These are phyloP conservation scores for Euwallacea similis DNA, from an alignment of 1,140 invertebrate genomes.

Conservation along the genomic window DNA sequence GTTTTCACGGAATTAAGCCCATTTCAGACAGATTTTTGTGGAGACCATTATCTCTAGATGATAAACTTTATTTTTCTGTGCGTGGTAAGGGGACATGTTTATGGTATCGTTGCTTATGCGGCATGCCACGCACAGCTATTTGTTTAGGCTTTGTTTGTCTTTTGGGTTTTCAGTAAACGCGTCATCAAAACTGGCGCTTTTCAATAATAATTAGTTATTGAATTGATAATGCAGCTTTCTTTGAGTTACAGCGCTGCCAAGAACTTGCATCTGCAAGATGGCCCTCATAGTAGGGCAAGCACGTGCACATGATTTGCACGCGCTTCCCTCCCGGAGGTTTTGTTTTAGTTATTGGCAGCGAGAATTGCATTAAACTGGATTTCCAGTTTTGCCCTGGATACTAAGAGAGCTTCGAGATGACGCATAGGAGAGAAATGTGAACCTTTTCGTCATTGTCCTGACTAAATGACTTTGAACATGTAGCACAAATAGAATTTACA, in stretches of 20 bases:
- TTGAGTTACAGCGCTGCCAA: background rate
- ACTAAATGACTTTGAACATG: too few relatives aligned
- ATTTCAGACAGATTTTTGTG: constrained; percentile 36
- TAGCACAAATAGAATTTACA: too few relatives aligned
- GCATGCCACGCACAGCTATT: constrained; percentile 13
- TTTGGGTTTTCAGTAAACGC: background rate
- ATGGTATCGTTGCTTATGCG: constrained; percentile 15
- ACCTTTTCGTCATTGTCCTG: too few relatives aligned
- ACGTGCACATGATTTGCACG: constrained; percentile 4
- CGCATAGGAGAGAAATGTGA: too few relatives aligned
- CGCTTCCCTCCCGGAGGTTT: background rate
- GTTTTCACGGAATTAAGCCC: constrained; percentile 33
- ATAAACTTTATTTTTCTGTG: constrained; percentile 37
- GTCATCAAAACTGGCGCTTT: background rate
- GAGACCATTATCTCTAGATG: constrained; percentile 31
- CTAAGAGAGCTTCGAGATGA: too few relatives aligned
- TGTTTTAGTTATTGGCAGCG: background rate
- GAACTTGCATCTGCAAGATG: background rate
- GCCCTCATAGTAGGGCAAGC: background rate
- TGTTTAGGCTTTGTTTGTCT: constrained; percentile 8
- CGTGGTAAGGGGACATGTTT: constrained; percentile 20
- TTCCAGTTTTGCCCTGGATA: background rate
- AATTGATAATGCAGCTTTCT: background rate
- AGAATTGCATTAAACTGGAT: background rate
- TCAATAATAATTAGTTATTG: background rate